phyloP scores from a whole-genome alignment of 2,888 invertebrate species.

The Myopa tessellatipennis region DNA sequence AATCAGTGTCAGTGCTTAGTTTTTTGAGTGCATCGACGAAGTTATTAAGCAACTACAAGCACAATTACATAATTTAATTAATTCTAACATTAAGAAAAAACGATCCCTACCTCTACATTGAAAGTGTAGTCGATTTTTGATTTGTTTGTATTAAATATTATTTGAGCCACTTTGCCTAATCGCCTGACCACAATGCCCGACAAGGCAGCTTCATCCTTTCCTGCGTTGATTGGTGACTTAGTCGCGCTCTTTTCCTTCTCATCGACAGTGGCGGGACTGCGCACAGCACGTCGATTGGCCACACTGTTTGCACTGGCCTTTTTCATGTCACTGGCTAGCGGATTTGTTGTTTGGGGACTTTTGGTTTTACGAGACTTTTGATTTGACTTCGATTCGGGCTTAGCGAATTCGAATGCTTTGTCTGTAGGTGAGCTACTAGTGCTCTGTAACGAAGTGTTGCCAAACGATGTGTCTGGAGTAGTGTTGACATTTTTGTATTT shows the following conservation, averaged over 20 bases:
- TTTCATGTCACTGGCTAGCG: constrained; percentile 58
- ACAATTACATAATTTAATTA: not conserved
- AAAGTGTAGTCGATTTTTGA: constrained; percentile 74
- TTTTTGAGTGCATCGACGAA: constrained; percentile 76
- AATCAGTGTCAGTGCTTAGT: constrained; percentile 74
- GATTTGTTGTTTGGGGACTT: constrained; percentile 49
- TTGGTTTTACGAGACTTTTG: constrained; percentile 50
- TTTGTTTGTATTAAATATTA: constrained; percentile 72
- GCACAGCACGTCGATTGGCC: constrained; percentile 35
- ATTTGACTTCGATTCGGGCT: constrained; percentile 61
- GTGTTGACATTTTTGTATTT: constrained; percentile 43
- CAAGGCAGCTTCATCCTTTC: constrained; percentile 23
- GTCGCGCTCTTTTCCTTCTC: constrained; percentile 43
- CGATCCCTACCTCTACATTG: constrained; percentile 71
- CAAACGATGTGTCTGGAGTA: constrained; percentile 44
- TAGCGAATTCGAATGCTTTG: constrained; percentile 64
- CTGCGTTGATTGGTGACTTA: constrained; percentile 29
- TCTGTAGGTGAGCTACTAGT: constrained; percentile 38
- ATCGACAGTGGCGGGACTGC: constrained; percentile 45
- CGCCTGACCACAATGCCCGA: constrained; percentile 50
- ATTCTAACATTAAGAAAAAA: not conserved
- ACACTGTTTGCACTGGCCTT: constrained; percentile 43
- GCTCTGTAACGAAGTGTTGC: constrained; percentile 16
- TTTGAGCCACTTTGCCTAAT: constrained; percentile 71
- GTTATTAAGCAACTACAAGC: constrained; percentile 77